phyloP scores from a whole-genome alignment of 30 jellyfish, hydroid and myxozoan species.

The Chrysaora quinquecirrha region DNA sequence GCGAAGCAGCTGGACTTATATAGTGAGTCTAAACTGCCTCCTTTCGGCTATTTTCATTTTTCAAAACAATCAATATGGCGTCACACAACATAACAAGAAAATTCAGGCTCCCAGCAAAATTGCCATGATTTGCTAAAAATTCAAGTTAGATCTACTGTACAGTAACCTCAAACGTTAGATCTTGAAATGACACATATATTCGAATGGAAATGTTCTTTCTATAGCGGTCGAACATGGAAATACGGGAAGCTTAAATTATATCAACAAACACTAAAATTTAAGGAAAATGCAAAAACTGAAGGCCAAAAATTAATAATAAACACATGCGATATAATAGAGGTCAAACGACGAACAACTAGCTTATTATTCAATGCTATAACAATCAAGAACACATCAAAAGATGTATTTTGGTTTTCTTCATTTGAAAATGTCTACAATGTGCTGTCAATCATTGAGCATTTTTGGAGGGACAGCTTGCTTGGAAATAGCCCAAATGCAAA shows the following conservation, averaged over 20 bases:
- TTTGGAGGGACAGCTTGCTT: conserved; percentile 57
- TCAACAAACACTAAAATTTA: conserved; percentile 32
- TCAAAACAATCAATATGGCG: too few species aligned
- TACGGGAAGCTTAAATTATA: conserved; percentile 33
- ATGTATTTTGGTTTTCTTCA: conserved; percentile 71
- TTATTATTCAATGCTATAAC: conserved; percentile 21
- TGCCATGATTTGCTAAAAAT: too few species aligned
- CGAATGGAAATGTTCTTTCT: conserved; percentile 69
- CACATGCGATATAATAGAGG: conserved; percentile 19
- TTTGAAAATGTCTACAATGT: conserved; percentile 49
- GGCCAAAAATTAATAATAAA: conserved; percentile 7
- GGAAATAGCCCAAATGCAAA: conserved; percentile 12
- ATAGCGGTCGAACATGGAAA: conserved; percentile 43
- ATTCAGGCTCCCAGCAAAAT: too few species aligned
- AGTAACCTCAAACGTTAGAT: too few species aligned
- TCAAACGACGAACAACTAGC: conserved; percentile 31
- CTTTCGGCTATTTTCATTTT: too few species aligned
- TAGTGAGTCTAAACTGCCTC: too few species aligned
- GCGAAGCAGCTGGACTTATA: too few species aligned
- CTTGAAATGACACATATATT: conserved; percentile 40
- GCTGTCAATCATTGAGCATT: conserved; percentile 56
- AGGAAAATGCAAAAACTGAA: conserved; percentile 36
- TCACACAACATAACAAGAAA: too few species aligned
- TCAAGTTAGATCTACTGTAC: too few species aligned
- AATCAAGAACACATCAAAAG: conserved; percentile 13